A percentile compares a stretch with the other conserved stretches of the same genome.
phyloP scores from a whole-genome alignment of 2,888 invertebrate species.

The Gastracanthus pulcherrimus region DNA sequence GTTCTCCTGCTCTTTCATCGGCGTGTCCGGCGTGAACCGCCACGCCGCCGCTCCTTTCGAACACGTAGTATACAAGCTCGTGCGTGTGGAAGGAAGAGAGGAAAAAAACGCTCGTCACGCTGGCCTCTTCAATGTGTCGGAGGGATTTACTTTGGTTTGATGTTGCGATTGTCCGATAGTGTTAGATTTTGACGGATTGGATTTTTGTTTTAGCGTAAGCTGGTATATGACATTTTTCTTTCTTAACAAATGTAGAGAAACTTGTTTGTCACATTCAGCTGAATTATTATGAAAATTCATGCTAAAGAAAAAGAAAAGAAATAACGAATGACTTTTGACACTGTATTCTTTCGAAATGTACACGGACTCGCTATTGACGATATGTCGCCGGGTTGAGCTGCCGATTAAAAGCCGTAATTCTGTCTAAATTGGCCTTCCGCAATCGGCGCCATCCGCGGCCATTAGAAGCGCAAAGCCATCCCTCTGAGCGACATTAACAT shows the following conservation, averaged over 20 bases:
- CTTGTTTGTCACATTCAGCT: too few relatives aligned
- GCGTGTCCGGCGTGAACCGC: neutral
- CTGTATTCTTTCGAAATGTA: neutral
- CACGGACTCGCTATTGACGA: neutral
- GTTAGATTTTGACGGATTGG: constrained; percentile 14
- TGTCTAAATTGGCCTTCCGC: too few relatives aligned
- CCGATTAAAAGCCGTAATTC: too few relatives aligned
- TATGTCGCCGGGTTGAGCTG: too few relatives aligned
- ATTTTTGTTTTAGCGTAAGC: neutral
- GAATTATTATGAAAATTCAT: too few relatives aligned
- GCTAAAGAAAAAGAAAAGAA: too few relatives aligned
- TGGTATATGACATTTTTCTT: neutral
- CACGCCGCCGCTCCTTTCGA: too few relatives aligned
- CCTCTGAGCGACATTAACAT: neutral
- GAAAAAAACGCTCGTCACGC: constrained; percentile 1
- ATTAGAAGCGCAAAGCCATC: too few relatives aligned
- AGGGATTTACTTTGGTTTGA: neutral
- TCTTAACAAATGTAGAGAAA: neutral
- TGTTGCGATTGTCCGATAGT: neutral
- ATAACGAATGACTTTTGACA: too few relatives aligned
- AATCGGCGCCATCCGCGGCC: too few relatives aligned
- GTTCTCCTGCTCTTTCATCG: neutral
- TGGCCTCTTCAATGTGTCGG: neutral
- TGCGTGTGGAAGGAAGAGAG: neutral
- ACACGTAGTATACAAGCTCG: too few relatives aligned